phyloP scores from a whole-genome alignment of 1,140 invertebrate species.

The Trissolcus basalis region DNA sequence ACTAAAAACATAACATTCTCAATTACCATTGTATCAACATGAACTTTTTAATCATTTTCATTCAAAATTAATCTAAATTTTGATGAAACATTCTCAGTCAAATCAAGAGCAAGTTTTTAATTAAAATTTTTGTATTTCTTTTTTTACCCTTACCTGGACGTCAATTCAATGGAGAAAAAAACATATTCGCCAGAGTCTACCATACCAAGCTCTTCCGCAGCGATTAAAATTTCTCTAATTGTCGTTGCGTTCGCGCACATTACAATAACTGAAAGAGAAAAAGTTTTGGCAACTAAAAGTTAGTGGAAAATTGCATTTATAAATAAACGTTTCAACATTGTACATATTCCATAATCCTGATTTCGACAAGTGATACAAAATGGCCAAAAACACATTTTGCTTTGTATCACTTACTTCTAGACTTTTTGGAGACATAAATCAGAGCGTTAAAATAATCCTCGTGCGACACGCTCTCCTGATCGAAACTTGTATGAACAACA shows the following conservation, averaged over 20 bases:
- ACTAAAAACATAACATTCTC: conserved; percentile 52
- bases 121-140: not conserved
- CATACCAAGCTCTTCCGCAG: conserved; percentile 94
- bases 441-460: conserved; percentile 81
- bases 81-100: no score
- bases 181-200: conserved; percentile 97
- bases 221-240: conserved; percentile 91
- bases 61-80: no score
- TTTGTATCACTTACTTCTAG: conserved; percentile 83
- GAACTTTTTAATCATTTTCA: no score
- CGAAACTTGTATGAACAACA: conserved; percentile 80
- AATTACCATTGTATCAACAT: not conserved
- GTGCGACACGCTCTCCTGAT: conserved; percentile 76
- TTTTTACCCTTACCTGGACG: conserved; percentile 88
- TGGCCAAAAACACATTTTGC: no score
- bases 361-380: conserved; percentile 58
- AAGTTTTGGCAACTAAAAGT: no score
- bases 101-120: not conserved
- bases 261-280: conserved; percentile 86
- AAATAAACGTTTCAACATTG: not conserved
- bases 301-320: no score
- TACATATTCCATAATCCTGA: not conserved
- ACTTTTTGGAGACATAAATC: conserved; percentile 79
- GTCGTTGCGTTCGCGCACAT: conserved; percentile 93
- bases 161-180: conserved; percentile 98